These are phyloP conservation scores for Lagocephalus sceleratus DNA, from an alignment of 2,797 vertebrate species.

Conservation along the genomic window DNA sequence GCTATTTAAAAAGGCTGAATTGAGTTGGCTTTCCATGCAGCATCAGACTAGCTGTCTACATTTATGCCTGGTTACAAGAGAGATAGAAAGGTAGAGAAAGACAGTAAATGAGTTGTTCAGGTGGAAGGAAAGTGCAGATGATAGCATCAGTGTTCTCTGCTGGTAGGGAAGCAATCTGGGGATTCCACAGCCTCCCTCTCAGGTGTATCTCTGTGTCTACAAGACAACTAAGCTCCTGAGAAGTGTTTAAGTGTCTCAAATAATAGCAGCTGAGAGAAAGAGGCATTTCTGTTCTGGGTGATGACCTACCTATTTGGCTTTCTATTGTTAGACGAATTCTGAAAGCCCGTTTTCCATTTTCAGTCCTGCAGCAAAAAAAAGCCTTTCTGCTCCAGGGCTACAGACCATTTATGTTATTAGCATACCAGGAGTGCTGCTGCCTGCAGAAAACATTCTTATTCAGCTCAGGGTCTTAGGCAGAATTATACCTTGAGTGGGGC, in stretches of 20 bases:
- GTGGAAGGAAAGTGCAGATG: slow-evolving; percentile 19
- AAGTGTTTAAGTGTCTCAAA: slow-evolving; percentile 55
- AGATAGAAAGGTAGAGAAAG: slow-evolving; percentile 23
- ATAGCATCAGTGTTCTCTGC: slow-evolving; percentile 33
- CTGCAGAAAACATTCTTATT: slow-evolving; percentile 39
- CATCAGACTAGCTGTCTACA: slow-evolving; percentile 17
- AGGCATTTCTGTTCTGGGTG: slow-evolving; percentile 37
- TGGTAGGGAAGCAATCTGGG: slow-evolving; percentile 34
- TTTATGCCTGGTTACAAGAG: slow-evolving; percentile 39
- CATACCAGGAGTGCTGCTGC: slow-evolving; percentile 56
- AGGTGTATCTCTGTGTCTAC: slow-evolving; percentile 41
- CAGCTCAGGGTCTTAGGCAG: slow-evolving; percentile 19
- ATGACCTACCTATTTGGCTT: slow-evolving; percentile 49
- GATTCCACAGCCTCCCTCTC: slow-evolving; percentile 38
- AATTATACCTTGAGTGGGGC: slow-evolving; percentile 7
- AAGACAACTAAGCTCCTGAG: slow-evolving; percentile 50
- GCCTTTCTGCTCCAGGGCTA: slow-evolving; percentile 45
- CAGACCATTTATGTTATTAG: slow-evolving; percentile 62
- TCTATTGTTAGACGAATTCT: slow-evolving; percentile 52
- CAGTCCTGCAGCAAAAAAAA: slow-evolving; percentile 32
- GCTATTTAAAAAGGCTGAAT: slow-evolving; percentile 24
- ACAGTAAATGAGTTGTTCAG: slow-evolving; percentile 36
- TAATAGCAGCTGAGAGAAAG: slow-evolving; percentile 45
- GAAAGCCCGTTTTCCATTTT: slow-evolving; percentile 55
- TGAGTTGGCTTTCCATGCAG: slow-evolving; percentile 23